Evolutionary conservation across 2,888 invertebrate genomes (phyloP).

Genomic region (Kuschelorhynchus macadamiae): DNA sequence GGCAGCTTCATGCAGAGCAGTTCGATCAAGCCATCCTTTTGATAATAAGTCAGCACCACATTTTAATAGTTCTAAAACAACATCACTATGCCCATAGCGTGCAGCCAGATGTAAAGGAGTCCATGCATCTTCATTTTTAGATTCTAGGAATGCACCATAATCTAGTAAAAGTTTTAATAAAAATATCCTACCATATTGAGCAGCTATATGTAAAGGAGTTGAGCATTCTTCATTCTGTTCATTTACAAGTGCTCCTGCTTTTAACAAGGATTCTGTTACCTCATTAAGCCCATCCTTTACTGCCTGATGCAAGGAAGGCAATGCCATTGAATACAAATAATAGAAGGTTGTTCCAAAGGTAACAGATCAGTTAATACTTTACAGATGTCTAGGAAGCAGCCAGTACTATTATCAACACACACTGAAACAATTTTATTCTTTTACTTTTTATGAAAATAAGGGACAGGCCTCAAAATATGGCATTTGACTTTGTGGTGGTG

Average conservation of each 20-base stretch:
- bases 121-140: constrained; percentile 5
- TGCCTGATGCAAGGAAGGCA: background rate
- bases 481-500: too few species aligned
- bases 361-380: too few species aligned
- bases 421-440: too few species aligned
- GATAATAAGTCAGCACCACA: constrained; percentile 2
- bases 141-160: background rate
- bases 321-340: background rate
- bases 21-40: background rate
- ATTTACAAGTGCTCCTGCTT: background rate
- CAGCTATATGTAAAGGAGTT: constrained; percentile 17
- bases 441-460: too few species aligned
- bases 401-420: too few species aligned
- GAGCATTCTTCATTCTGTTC: background rate
- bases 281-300: background rate
- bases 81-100: background rate
- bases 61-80: constrained; percentile 3
- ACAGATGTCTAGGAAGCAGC: too few species aligned
- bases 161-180: constrained; percentile 4
- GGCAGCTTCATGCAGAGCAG: constrained; percentile 9
- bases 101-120: constrained; percentile 19
- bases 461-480: too few species aligned
- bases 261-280: background rate
- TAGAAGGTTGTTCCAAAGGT: too few species aligned
- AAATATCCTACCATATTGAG: constrained; percentile 1